Evolutionary conservation across 2,797 vertebrate species (phyloP).

Genomic region (Adrianichthys oophorus): DNA sequence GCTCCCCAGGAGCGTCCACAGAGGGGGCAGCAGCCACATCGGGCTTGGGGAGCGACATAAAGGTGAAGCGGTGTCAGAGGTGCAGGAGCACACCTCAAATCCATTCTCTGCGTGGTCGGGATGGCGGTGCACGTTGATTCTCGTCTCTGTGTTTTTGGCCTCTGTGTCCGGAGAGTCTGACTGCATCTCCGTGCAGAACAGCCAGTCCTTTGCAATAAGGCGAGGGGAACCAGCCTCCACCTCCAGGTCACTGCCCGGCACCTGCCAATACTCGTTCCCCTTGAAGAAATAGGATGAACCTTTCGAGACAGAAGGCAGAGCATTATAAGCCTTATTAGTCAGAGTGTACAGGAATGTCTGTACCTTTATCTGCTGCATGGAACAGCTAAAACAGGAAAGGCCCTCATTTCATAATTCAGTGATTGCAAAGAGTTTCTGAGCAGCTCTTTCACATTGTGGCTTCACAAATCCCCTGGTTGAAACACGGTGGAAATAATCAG

Average conservation of each 20-base stretch:
- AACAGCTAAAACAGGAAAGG: slow-evolving; percentile 20
- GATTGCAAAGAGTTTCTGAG: slow-evolving; percentile 34
- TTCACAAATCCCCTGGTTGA: slow-evolving; percentile 11
- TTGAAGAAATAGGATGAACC: slow-evolving; percentile 93
- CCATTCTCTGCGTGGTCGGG: slow-evolving; percentile 85
- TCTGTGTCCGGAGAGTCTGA: slow-evolving; percentile 74
- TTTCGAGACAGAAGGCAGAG: slow-evolving; percentile 14
- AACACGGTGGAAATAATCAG: slow-evolving; percentile 8
- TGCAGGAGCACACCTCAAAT: slow-evolving; percentile 92
- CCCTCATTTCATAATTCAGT: slow-evolving; percentile 40
- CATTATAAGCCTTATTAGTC: slow-evolving; percentile 6
- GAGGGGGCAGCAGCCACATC: slow-evolving; percentile 56
- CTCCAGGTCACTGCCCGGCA: slow-evolving; percentile 85
- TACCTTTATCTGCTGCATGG: slow-evolving; percentile 6
- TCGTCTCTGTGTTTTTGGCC: slow-evolving; percentile 68
- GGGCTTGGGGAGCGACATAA: slow-evolving; percentile 39
- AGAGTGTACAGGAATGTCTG: slow-evolving; percentile 5
- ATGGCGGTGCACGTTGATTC: slow-evolving; percentile 75
- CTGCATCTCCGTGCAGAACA: slow-evolving; percentile 87
- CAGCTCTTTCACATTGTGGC: slow-evolving; percentile 11
- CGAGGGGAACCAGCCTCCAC: slow-evolving; percentile 84
- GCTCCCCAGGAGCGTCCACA: slow-evolving; percentile 65
- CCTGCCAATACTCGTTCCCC: slow-evolving; percentile 84
- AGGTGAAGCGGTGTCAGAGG: slow-evolving; percentile 74
- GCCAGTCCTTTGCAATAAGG: slow-evolving; percentile 90